Conservation (phyloP, 2,888 invertebrate species). For the Lysandra bellargus region DNA sequence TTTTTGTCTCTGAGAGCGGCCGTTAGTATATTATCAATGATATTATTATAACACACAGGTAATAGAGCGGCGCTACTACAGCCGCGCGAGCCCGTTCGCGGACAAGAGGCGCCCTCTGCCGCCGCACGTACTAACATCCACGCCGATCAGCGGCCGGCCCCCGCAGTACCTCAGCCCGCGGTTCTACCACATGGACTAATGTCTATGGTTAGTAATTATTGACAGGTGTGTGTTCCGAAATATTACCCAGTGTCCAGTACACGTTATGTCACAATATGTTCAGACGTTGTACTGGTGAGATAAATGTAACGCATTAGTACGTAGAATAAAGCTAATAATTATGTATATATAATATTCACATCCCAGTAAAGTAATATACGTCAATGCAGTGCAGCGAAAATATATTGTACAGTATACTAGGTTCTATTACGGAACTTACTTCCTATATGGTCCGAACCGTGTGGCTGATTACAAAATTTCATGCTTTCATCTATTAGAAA, state of each 20-base stretch:
- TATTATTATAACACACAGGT: constrained; percentile 52
- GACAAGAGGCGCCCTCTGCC: constrained; percentile 72
- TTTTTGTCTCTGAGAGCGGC: constrained; percentile 33
- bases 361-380: too few relatives aligned
- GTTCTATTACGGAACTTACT: neutral
- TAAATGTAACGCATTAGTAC: too few relatives aligned
- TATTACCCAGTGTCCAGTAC: too few relatives aligned
- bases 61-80: constrained; percentile 78
- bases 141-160: constrained; percentile 64
- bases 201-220: neutral
- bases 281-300: too few relatives aligned
- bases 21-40: neutral
- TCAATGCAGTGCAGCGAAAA: neutral
- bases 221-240: neutral
- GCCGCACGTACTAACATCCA: constrained; percentile 65
- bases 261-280: too few relatives aligned
- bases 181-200: constrained; percentile 80
- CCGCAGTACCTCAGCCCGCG: constrained; percentile 77
- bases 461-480: neutral
- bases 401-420: neutral
- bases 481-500: neutral
- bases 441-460: neutral
- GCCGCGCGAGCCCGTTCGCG: constrained; percentile 72
- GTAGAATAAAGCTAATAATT: too few relatives aligned
- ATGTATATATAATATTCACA: too few relatives aligned